Conservation (phyloP, 2,888 invertebrate species). For the Leucophenga maculata region DNA sequence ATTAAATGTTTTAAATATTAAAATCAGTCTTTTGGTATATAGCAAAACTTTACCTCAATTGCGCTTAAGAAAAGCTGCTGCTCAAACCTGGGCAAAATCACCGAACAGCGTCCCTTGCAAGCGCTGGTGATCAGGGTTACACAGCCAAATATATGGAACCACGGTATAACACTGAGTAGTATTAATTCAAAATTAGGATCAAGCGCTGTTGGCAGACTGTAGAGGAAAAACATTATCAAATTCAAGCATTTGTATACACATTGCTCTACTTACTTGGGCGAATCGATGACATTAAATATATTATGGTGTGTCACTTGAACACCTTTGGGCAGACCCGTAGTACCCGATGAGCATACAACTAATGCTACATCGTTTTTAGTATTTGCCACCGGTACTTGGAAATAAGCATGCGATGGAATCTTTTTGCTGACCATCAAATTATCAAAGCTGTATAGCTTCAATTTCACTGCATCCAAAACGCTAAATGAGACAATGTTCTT, state of each 20-base stretch:
- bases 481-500: conserved; percentile 77
- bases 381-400: conserved; percentile 73
- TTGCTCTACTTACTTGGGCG: conserved; percentile 56
- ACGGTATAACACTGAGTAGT: conserved; percentile 82
- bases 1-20: background rate
- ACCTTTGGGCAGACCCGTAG: conserved; percentile 85
- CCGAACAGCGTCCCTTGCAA: conserved; percentile 75
- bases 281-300: conserved; percentile 72
- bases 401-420: conserved; percentile 65
- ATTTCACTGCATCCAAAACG: conserved; percentile 57
- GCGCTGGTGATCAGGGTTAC: conserved; percentile 77
- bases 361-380: conserved; percentile 76
- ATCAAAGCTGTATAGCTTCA: conserved; percentile 52
- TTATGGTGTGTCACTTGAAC: conserved; percentile 83
- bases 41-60: conserved; percentile 73
- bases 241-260: too few relatives aligned
- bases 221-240: conserved; percentile 18
- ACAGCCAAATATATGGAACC: conserved; percentile 88
- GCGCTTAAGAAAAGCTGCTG: conserved; percentile 81
- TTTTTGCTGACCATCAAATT: conserved; percentile 60
- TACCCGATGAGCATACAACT: conserved; percentile 85
- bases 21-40: too few relatives aligned
- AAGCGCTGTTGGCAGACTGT: conserved; percentile 49
- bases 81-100: conserved; percentile 79
- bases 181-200: too few relatives aligned